A percentile compares a stretch with the other conserved stretches of the same genome.
phyloP scores from a whole-genome alignment of 2,113 vertebrate genomes.

The Ageneiosus marmoratus region DNA sequence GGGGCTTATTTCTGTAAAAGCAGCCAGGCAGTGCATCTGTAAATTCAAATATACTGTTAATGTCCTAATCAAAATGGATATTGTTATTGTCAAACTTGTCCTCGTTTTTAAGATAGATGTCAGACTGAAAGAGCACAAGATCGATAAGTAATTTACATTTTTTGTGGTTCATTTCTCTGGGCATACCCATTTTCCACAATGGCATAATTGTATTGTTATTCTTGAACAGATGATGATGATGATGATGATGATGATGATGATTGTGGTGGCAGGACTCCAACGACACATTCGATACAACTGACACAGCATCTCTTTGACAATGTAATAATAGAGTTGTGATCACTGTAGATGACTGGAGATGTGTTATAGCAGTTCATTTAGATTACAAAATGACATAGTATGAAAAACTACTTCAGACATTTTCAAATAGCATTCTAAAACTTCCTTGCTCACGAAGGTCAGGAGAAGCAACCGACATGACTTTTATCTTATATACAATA shows the following conservation, averaged over 20 bases:
- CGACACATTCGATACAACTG: conserved; percentile 16
- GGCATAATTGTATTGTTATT: conserved; percentile 36
- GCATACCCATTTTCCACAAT: conserved; percentile 26
- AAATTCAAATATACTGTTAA: conserved; percentile 35
- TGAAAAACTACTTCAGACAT: background rate
- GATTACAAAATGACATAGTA: conserved; percentile 11
- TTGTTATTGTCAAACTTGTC: conserved; percentile 35
- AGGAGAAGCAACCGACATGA: background rate
- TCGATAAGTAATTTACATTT: conserved; percentile 55
- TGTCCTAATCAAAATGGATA: conserved; percentile 38
- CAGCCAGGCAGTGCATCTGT: conserved; percentile 17
- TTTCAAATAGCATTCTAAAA: background rate
- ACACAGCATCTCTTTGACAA: background rate
- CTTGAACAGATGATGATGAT: conserved; percentile 35
- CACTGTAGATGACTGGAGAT: background rate
- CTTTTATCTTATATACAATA: too few species aligned
- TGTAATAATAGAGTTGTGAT: conserved; percentile 5
- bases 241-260: conserved; percentile 22
- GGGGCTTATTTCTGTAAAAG: background rate
- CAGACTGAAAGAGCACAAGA: conserved; percentile 34
- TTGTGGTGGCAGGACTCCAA: background rate
- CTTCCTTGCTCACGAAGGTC: background rate
- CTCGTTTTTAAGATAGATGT: conserved; percentile 38
- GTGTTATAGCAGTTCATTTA: background rate
- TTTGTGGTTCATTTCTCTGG: conserved; percentile 46